Evolutionary conservation across 2,797 vertebrate genomes (phyloP).

Genomic region (Scyliorhinus canicula): DNA sequence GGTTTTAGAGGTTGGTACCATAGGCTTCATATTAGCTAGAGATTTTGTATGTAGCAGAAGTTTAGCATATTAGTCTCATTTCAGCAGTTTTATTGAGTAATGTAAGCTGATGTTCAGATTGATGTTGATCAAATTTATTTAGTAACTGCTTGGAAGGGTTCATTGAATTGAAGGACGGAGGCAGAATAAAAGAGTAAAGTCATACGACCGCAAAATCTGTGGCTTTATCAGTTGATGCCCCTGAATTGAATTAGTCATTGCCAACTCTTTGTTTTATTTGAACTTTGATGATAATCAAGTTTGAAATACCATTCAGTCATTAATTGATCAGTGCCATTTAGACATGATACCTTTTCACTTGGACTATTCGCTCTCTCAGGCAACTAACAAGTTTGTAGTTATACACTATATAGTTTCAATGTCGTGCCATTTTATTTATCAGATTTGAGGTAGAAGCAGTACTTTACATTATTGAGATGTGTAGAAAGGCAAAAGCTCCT

Average conservation of each 20-base stretch:
- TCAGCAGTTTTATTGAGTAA: constrained; percentile 69
- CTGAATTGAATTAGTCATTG: neutral
- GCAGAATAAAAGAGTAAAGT: neutral
- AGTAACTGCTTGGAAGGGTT: constrained; percentile 35
- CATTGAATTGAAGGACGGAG: neutral
- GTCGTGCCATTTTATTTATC: constrained; percentile 17
- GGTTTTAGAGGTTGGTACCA: constrained; percentile 80
- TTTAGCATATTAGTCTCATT: constrained; percentile 64
- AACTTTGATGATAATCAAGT: neutral
- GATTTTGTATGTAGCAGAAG: constrained; percentile 86
- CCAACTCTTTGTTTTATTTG: constrained; percentile 9
- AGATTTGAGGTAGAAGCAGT: constrained; percentile 11
- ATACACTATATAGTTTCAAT: constrained; percentile 29
- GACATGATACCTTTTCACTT: neutral
- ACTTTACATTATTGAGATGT: constrained; percentile 13
- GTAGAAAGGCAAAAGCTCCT: neutral
- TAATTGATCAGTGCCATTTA: constrained; percentile 32
- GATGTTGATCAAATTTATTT: constrained; percentile 47
- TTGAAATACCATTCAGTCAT: constrained; percentile 9
- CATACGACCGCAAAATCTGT: neutral
- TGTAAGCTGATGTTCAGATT: constrained; percentile 68
- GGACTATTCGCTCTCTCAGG: constrained; percentile 30
- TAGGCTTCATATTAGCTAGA: constrained; percentile 85
- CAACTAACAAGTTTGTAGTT: constrained; percentile 26
- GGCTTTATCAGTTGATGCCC: constrained; percentile 9